phyloP scores from a whole-genome alignment of 1,140 invertebrate genomes.

The Yoshiicerus persimilis region DNA sequence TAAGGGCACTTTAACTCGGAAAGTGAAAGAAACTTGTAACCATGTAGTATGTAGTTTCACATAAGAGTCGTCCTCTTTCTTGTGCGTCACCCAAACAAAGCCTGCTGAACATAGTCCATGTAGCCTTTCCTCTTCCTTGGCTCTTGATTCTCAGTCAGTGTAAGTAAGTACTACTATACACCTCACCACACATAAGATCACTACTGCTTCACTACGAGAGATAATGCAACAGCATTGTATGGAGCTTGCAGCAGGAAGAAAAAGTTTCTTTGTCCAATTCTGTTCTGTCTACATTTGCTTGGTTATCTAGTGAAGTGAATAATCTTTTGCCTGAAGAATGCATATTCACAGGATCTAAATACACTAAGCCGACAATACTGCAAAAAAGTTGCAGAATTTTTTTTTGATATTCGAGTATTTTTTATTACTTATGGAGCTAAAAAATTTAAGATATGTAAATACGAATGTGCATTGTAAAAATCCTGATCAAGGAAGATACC shows the following conservation, averaged over 20 bases:
- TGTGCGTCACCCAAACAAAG: not conserved
- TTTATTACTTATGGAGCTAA: too few relatives aligned
- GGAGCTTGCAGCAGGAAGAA: not conserved
- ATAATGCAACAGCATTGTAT: not conserved
- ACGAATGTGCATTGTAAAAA: too few relatives aligned
- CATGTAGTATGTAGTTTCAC: not conserved
- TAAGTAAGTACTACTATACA: not conserved
- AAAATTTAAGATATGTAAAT: too few relatives aligned
- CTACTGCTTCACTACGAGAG: not conserved
- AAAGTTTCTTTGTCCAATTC: not conserved
- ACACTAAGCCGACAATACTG: too few relatives aligned
- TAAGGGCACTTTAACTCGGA: not conserved
- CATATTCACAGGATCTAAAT: too few relatives aligned
- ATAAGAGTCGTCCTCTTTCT: not conserved
- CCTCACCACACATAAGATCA: not conserved
- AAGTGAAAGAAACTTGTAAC: conserved; percentile 8
- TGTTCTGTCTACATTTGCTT: not conserved
- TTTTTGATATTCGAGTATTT: too few relatives aligned
- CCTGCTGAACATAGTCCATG: not conserved
- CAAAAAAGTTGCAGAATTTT: too few relatives aligned
- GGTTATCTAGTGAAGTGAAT: not conserved
- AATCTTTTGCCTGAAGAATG: not conserved
- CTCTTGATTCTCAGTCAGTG: not conserved
- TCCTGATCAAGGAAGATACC: too few relatives aligned
- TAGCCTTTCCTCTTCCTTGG: not conserved